Evolutionary conservation across 2,888 invertebrate species (phyloP).

Genomic region (Spilarctia lutea): DNA sequence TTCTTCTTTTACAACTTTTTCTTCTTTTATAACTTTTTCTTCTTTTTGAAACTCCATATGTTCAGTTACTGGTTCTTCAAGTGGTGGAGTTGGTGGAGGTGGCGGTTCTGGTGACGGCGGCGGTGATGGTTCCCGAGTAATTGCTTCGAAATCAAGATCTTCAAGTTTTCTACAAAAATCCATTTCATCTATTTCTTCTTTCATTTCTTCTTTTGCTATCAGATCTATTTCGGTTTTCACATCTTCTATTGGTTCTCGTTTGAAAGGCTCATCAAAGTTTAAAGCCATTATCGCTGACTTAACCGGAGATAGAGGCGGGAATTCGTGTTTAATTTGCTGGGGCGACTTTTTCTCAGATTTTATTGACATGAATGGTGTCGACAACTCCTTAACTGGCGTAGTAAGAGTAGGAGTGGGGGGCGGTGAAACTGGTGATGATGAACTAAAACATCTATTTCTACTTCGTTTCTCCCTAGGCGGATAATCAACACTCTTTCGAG

Average conservation of each 20-base stretch:
- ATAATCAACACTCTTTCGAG: constrained; percentile 76
- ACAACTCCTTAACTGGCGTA: constrained; percentile 70
- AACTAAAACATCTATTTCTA: constrained; percentile 77
- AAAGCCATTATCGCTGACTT: constrained; percentile 65
- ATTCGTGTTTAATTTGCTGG: constrained; percentile 71
- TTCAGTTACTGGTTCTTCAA: constrained; percentile 32
- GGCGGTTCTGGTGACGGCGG: constrained; percentile 6
- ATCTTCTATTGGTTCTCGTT: constrained; percentile 66
- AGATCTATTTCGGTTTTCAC: constrained; percentile 74
- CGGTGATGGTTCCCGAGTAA: constrained; percentile 44
- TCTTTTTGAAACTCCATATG: not conserved
- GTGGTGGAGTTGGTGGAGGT: constrained; percentile 7
- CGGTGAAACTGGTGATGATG: constrained; percentile 75
- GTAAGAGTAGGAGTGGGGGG: constrained; percentile 63
- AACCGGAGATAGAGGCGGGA: constrained; percentile 70
- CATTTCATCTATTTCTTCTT: constrained; percentile 76
- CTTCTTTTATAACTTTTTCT: constrained; percentile 49
- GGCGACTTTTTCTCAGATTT: constrained; percentile 76
- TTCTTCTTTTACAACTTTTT: constrained; percentile 38
- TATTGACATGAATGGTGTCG: constrained; percentile 55
- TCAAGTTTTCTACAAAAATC: constrained; percentile 70
- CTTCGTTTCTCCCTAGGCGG: constrained; percentile 79
- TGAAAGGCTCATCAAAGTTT: constrained; percentile 71
- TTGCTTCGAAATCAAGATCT: constrained; percentile 55
- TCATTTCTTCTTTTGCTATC: constrained; percentile 80